A percentile compares a stretch with the other conserved stretches of the same genome.
These are phyloP conservation scores for Cynopterus sphinx DNA, from an alignment of 2,797 vertebrate species.

Conservation along the genomic window DNA sequence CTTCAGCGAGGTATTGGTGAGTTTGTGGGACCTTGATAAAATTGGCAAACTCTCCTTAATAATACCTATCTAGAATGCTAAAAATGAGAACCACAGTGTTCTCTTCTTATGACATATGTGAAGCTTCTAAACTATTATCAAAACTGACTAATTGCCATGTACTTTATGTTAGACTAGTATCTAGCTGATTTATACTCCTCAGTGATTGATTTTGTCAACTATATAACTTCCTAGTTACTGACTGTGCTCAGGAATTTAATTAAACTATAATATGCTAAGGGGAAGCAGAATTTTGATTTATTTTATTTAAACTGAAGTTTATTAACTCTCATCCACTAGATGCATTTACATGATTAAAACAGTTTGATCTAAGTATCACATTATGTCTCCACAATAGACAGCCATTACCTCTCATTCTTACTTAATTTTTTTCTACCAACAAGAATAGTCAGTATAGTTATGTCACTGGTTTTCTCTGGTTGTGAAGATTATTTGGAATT, in stretches of 20 bases:
- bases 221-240: slow-evolving; percentile 25
- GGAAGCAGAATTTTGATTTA: slow-evolving; percentile 64
- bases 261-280: slow-evolving; percentile 42
- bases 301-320: slow-evolving; percentile 71
- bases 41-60: not conserved
- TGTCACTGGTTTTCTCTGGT: not conserved
- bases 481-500: not conserved
- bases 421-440: slow-evolving; percentile 19
- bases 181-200: not conserved
- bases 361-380: slow-evolving; percentile 23
- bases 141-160: not conserved
- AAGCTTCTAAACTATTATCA: slow-evolving; percentile 1
- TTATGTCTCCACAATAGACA: not conserved
- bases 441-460: not conserved
- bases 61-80: not conserved
- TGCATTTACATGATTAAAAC: slow-evolving; percentile 63
- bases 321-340: slow-evolving; percentile 58
- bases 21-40: not conserved
- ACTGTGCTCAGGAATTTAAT: slow-evolving; percentile 56
- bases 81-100: not conserved
- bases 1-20: not conserved
- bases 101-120: not conserved
- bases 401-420: not conserved
- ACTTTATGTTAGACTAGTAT: not conserved
- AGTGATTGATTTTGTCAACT: slow-evolving; percentile 58